These are phyloP conservation scores for Asarcornis scutulata DNA, from an alignment of 2,113 vertebrate species.

Conservation along the genomic window DNA sequence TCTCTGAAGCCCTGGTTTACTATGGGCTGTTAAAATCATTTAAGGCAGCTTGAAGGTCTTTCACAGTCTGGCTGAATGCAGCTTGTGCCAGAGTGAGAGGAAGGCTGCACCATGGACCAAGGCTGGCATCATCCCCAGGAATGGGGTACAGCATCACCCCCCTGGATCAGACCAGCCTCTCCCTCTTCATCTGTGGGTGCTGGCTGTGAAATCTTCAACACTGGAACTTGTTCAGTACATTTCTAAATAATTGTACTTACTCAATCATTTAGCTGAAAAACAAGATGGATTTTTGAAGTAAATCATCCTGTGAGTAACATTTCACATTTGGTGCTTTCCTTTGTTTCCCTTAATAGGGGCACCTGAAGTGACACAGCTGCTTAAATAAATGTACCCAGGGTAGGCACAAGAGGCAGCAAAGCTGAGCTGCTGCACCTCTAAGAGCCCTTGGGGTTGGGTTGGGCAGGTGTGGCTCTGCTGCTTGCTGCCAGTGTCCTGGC, in stretches of 20 bases:
- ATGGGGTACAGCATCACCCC: not conserved
- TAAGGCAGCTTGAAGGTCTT: not conserved
- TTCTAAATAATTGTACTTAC: not conserved
- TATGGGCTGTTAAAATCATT: not conserved
- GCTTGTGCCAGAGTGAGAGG: not conserved
- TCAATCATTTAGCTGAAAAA: not conserved
- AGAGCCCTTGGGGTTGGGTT: not conserved
- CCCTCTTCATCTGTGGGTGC: not conserved
- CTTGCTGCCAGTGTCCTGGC: accelerated
- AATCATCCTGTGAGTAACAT: not conserved
- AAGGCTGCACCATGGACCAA: accelerated
- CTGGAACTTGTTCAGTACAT: not conserved
- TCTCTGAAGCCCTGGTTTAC: not conserved
- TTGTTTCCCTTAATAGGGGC: not conserved
- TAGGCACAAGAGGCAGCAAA: not conserved
- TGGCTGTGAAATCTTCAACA: accelerated
- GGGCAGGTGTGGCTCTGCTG: not conserved
- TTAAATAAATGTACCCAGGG: not conserved
- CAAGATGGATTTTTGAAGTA: not conserved
- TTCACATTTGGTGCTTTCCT: not conserved
- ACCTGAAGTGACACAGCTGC: not conserved
- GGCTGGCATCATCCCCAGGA: not conserved
- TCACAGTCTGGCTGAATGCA: not conserved
- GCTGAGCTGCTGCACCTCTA: not conserved
- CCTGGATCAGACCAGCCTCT: not conserved